phyloP scores from a whole-genome alignment of 2,797 vertebrate species.

The Crocodylus rhombifer region DNA sequence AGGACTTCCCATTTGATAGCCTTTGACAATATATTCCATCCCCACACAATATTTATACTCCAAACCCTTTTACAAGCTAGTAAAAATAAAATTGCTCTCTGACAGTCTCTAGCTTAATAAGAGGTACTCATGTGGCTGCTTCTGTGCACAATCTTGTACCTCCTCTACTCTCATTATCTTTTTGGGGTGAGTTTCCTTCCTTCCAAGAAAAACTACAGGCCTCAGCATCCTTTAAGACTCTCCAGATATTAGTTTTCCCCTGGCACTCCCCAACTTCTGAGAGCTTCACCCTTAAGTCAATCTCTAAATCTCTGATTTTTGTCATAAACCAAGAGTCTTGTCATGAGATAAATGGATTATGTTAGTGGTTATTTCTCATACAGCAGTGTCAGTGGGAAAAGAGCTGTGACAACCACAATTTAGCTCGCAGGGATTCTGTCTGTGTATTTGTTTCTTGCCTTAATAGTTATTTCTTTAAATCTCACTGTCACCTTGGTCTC shows the following conservation, averaged over 20 bases:
- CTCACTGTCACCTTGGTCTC: neutral
- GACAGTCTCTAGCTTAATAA: neutral
- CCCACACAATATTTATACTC: neutral
- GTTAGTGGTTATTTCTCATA: neutral
- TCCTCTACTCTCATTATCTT: neutral
- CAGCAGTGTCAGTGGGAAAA: neutral
- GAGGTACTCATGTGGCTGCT: neutral
- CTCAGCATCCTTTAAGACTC: neutral
- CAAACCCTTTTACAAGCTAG: neutral
- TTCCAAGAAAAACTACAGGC: neutral
- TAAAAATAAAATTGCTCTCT: neutral
- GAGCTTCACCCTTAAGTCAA: neutral
- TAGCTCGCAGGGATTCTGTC: neutral
- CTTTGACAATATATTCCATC: neutral
- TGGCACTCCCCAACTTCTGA: neutral
- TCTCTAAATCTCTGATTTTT: neutral
- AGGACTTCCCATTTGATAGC: neutral
- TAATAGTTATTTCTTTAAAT: neutral
- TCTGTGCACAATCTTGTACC: neutral
- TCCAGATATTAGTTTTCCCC: neutral
- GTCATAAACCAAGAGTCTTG: too few species aligned
- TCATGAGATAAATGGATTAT: neutral
- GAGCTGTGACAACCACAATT: neutral
- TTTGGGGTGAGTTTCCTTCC: neutral
- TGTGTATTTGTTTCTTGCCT: neutral